These are phyloP conservation scores for Aegithalos caudatus DNA, from an alignment of 2,113 vertebrate species.

Conservation along the genomic window DNA sequence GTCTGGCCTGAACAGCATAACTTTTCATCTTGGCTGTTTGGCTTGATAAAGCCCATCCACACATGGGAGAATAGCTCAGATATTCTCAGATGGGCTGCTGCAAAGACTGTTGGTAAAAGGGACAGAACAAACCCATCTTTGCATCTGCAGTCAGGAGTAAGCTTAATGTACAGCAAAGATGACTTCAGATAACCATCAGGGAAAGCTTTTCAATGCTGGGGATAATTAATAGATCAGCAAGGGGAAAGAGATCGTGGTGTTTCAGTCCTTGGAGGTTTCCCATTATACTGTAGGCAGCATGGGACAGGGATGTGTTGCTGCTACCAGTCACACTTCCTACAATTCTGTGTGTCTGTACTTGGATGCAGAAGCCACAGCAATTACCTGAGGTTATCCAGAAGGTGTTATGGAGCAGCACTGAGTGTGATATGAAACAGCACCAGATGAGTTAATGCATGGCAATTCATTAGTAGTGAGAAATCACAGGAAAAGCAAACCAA, in stretches of 20 bases:
- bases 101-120: background rate
- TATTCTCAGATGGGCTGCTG: background rate
- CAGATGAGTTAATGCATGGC: background rate
- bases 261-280: background rate
- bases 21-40: background rate
- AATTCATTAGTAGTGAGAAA: background rate
- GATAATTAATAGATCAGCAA: background rate
- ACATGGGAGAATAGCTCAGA: fast-evolving
- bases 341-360: background rate
- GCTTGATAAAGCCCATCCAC: background rate
- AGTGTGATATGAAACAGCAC: background rate
- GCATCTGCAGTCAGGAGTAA: background rate
- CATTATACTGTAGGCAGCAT: background rate
- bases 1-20: background rate
- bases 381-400: background rate
- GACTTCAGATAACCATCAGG: background rate
- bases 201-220: background rate
- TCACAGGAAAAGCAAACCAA: background rate
- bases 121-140: background rate
- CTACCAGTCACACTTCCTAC: background rate
- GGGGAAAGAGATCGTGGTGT: background rate
- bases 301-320: background rate
- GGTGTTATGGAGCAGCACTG: background rate
- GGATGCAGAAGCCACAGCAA: background rate
- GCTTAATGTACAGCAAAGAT: background rate